Conservation (phyloP, 2,888 invertebrate genomes). For the Leucania comma region DNA sequence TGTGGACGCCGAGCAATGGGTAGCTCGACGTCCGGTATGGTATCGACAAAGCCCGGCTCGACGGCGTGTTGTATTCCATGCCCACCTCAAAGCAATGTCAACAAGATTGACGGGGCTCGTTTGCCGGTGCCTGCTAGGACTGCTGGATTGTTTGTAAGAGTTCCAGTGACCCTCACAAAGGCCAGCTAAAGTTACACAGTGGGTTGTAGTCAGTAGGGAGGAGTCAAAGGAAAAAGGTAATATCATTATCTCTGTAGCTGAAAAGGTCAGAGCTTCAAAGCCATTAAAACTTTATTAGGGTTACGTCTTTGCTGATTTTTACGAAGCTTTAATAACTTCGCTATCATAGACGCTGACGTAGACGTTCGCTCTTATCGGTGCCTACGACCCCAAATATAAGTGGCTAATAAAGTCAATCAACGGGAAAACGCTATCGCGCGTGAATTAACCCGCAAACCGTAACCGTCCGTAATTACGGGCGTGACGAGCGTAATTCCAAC, state of each 20-base stretch:
- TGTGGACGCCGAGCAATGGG: too few species aligned
- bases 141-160: too few species aligned
- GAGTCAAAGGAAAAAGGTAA: background rate
- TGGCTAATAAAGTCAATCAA: conserved; percentile 53
- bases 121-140: too few species aligned
- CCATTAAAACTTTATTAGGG: background rate
- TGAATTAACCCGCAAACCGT: conserved; percentile 50
- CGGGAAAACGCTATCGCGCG: conserved; percentile 53
- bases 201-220: background rate
- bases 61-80: too few species aligned
- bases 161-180: too few species aligned
- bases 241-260: background rate
- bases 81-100: too few species aligned
- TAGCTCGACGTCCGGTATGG: too few species aligned
- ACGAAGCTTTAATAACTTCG: background rate
- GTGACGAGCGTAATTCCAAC: conserved; percentile 76
- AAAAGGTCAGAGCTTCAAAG: background rate
- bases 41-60: too few species aligned
- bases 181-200: too few species aligned
- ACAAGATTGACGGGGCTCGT: too few species aligned
- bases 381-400: conserved; percentile 25
- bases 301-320: background rate
- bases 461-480: conserved; percentile 72
- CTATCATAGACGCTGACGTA: background rate
- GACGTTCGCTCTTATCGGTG: background rate